Evolutionary conservation across 1,140 invertebrate genomes (phyloP).

Genomic region (Oncopeltus fasciatus): DNA sequence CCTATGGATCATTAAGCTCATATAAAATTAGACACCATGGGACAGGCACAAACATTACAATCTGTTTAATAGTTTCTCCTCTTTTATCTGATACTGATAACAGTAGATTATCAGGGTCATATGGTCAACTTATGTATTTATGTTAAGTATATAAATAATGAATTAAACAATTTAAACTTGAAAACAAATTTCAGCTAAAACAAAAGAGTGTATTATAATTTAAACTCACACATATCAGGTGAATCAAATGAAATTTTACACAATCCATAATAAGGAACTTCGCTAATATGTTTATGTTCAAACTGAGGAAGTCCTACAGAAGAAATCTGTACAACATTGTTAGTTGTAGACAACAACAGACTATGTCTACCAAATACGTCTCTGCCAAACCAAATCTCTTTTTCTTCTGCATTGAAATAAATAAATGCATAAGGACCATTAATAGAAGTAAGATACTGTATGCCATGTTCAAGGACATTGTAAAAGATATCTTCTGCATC

Average conservation of each 20-base stretch:
- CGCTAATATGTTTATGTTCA: neutral
- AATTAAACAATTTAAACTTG: neutral
- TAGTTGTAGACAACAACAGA: neutral
- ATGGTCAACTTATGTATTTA: no score
- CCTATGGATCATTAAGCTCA: no score
- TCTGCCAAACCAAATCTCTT: conserved; percentile 1
- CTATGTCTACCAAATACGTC: conserved; percentile 5
- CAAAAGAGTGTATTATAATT: neutral
- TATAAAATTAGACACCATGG: neutral
- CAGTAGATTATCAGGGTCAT: no score
- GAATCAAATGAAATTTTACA: neutral
- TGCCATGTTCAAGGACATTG: neutral
- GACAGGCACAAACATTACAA: neutral
- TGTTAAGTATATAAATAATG: no score
- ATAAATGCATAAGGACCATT: neutral
- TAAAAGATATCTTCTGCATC: neutral
- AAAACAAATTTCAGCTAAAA: neutral
- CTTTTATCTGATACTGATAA: neutral
- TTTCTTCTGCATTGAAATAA: neutral
- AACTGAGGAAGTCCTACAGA: neutral
- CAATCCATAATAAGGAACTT: neutral
- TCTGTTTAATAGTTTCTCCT: neutral
- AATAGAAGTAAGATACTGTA: neutral
- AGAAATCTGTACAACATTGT: neutral
- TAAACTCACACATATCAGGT: neutral